phyloP scores from a whole-genome alignment of 2,888 invertebrate species.

The Ditula angustiorana region DNA sequence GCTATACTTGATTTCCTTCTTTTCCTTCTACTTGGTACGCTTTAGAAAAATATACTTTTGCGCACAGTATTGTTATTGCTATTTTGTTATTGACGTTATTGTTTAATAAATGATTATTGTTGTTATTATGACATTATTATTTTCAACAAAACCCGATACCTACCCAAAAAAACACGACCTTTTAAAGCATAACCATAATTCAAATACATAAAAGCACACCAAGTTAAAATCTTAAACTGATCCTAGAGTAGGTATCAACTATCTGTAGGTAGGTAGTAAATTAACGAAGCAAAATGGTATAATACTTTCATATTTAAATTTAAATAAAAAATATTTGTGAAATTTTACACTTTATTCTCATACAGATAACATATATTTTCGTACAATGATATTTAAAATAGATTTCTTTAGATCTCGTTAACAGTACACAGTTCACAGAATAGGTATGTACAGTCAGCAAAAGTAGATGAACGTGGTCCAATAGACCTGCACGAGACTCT shows the following conservation, averaged over 20 bases:
- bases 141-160: constrained; percentile 33
- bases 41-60: constrained; percentile 57
- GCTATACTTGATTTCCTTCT: constrained; percentile 10
- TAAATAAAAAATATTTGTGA: constrained; percentile 41
- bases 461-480: too few relatives aligned
- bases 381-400: constrained; percentile 84
- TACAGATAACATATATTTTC: constrained; percentile 80
- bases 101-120: constrained; percentile 58
- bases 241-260: too few relatives aligned
- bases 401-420: constrained; percentile 75
- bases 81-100: constrained; percentile 58
- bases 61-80: constrained; percentile 58
- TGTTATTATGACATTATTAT: constrained; percentile 49
- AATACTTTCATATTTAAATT: too few relatives aligned
- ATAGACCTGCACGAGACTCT: too few relatives aligned
- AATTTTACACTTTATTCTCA: constrained; percentile 69
- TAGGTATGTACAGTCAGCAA: constrained; percentile 43
- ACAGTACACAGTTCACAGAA: constrained; percentile 66
- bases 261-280: too few relatives aligned
- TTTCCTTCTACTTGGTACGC: constrained; percentile 65
- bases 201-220: too few relatives aligned
- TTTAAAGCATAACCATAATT: too few relatives aligned
- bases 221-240: too few relatives aligned
- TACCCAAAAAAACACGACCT: constrained; percentile 8
- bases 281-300: too few relatives aligned